Base-by-base conservation (phyloP, 2,113 vertebrate species). In the Dolichallabes microphthalmus region DNA sequence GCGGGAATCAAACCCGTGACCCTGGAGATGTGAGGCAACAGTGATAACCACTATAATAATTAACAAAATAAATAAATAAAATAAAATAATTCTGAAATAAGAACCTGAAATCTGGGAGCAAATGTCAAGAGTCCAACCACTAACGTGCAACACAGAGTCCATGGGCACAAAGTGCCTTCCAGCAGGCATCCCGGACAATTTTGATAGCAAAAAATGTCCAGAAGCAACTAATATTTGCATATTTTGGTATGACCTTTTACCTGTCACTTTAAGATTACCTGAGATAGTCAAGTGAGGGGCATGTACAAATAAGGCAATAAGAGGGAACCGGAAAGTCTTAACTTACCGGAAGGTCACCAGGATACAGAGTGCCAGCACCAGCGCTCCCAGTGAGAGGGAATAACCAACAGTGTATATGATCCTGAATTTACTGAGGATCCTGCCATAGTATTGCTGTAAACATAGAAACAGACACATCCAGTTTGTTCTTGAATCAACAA, bases 351-450 rank as follows among this genome's bases (percentile, higher is more conserved):
- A 96, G 85, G 95, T 96, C 91, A 99, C 94, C 84, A 99, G 95
- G 82, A 98, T 92, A 58, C 93, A 94, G 80, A 99, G 94, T 19
- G 98, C 98, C 20, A 99, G 92, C 20, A 98, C 93, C 89, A 99
- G 90, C 0, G 97, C 94, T 0, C 94, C 97, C 85, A 99, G 93
- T 0, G 98, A 99, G 87, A 98, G 91, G 0, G 96, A 97, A 87
- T 98, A 98, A n/a, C 98, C 98, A 82, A 98, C 96, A 0, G 97
- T 98, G 94, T 99, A 99, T 95, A 98, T 96, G 88, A 94, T 90
- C 90, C 93, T 93, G 91, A 97, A 96, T 76, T 90, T 92, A 85
- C 90, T 93, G 0, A 96, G 95, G 66, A 94, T 93, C 88, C 60
- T 92, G 79, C 93, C 94, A 58, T 93, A 94, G 73, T 94, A 94